A percentile compares a stretch with the other conserved stretches of the same genome.
These are phyloP conservation scores for Acrobasis consociella DNA, from an alignment of 2,888 invertebrate genomes.

Conservation along the genomic window DNA sequence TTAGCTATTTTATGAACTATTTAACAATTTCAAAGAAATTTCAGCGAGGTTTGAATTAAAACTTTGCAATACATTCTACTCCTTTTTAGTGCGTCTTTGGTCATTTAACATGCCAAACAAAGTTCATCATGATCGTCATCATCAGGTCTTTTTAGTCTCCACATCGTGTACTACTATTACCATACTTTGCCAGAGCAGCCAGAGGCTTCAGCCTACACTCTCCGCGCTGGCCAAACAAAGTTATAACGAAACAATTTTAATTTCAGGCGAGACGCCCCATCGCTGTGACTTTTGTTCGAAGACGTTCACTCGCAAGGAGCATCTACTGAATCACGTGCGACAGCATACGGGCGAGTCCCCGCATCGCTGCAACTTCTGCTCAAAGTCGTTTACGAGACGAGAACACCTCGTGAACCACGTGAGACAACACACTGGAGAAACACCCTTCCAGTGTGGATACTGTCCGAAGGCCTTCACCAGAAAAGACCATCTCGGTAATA, in stretches of 20 bases:
- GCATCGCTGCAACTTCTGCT: slow-evolving; percentile 92
- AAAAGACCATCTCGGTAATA: slow-evolving; percentile 88
- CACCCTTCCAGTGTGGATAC: slow-evolving; percentile 91
- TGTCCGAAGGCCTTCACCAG: slow-evolving; percentile 93
- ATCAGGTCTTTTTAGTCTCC: too few species aligned
- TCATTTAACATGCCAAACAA: too few species aligned
- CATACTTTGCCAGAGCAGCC: too few species aligned
- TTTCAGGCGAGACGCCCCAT: slow-evolving; percentile 87
- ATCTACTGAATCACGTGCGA: slow-evolving; percentile 89
- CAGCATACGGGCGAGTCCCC: slow-evolving; percentile 92
- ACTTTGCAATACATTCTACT: too few species aligned
- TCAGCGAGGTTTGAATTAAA: too few species aligned
- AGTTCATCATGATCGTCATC: too few species aligned
- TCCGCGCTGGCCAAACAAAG: too few species aligned
- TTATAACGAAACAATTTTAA: neutral
- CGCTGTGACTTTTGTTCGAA: slow-evolving; percentile 91
- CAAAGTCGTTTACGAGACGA: slow-evolving; percentile 93
- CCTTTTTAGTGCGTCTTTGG: too few species aligned
- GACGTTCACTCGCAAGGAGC: slow-evolving; percentile 90
- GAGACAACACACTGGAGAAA: slow-evolving; percentile 89
- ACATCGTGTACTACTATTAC: too few species aligned
- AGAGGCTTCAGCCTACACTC: too few species aligned
- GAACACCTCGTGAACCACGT: slow-evolving; percentile 94
- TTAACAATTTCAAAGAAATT: too few species aligned
- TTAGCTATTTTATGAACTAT: too few species aligned